phyloP scores from a whole-genome alignment of 2,888 invertebrate genomes.

The Aspidiotus destructor region DNA sequence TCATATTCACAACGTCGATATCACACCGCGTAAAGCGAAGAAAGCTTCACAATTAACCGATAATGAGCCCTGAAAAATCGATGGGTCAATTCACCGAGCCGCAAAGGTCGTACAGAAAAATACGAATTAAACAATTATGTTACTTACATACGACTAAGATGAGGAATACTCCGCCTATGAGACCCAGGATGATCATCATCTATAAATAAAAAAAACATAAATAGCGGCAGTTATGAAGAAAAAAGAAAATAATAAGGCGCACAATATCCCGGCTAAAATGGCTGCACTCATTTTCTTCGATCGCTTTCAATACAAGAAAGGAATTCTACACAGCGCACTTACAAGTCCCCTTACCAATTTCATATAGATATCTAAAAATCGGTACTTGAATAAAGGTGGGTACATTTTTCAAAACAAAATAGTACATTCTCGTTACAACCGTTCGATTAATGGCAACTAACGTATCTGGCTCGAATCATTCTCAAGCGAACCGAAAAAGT shows the following conservation, averaged over 20 bases:
- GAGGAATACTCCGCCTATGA: conserved; percentile 68
- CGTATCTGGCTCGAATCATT: too few relatives aligned
- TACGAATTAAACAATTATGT: conserved; percentile 26
- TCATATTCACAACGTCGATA: too few relatives aligned
- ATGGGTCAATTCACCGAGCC: too few relatives aligned
- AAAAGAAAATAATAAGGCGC: not conserved
- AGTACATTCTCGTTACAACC: not conserved
- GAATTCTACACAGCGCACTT: not conserved
- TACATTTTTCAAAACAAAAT: conserved; percentile 8
- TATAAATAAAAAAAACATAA: conserved; percentile 37
- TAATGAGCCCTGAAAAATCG: not conserved
- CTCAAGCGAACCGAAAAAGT: too few relatives aligned
- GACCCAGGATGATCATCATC: conserved; percentile 88
- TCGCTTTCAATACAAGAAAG: not conserved
- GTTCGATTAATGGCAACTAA: too few relatives aligned
- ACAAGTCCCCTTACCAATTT: conserved; percentile 8
- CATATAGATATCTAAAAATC: conserved; percentile 4
- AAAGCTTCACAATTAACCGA: conserved; percentile 1
- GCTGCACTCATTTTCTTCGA: too few relatives aligned
- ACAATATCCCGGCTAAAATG: not conserved
- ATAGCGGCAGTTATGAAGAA: not conserved
- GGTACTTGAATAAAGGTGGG: conserved; percentile 7
- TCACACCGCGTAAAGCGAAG: not conserved
- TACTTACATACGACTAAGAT: conserved; percentile 73
- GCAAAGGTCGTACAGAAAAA: conserved; percentile 9